Conservation (phyloP, 2,797 vertebrate genomes). For the Falco naumanni region DNA sequence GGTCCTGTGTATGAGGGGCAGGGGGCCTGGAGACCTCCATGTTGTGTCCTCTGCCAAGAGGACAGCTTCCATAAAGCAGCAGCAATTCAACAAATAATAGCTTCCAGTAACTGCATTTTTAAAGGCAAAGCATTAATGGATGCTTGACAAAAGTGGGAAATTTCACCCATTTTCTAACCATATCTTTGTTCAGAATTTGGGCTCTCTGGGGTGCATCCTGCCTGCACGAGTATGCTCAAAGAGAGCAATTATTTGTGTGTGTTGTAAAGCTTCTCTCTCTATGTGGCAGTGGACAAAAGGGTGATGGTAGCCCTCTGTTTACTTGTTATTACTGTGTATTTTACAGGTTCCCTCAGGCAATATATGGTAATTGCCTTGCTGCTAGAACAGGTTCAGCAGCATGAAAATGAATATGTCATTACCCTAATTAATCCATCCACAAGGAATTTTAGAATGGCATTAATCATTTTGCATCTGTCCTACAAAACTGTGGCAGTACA, state of each 20-base stretch:
- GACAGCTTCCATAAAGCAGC: background rate
- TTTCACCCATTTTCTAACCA: background rate
- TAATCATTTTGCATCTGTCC: background rate
- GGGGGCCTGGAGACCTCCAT: background rate
- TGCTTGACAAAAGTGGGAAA: background rate
- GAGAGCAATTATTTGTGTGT: slow-evolving; percentile 40
- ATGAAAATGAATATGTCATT: slow-evolving; percentile 12
- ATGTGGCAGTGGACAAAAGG: background rate
- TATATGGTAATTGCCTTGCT: slow-evolving; percentile 49
- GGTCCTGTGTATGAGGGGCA: background rate
- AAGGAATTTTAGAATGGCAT: background rate
- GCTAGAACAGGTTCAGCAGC: slow-evolving; percentile 32
- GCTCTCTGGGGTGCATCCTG: background rate
- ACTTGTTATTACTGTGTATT: slow-evolving; percentile 29
- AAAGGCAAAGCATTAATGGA: background rate
- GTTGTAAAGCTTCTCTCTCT: background rate
- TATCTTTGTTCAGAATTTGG: background rate
- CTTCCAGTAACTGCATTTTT: background rate
- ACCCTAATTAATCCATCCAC: slow-evolving; percentile 38
- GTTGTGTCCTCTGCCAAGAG: background rate
- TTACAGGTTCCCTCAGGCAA: slow-evolving; percentile 37
- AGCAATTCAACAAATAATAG: background rate
- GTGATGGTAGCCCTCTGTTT: slow-evolving; percentile 3
- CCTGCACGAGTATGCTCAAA: background rate
- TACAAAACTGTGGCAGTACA: background rate